These are phyloP conservation scores for Hippocampus comes DNA, from an alignment of 2,113 vertebrate species.

Conservation along the genomic window DNA sequence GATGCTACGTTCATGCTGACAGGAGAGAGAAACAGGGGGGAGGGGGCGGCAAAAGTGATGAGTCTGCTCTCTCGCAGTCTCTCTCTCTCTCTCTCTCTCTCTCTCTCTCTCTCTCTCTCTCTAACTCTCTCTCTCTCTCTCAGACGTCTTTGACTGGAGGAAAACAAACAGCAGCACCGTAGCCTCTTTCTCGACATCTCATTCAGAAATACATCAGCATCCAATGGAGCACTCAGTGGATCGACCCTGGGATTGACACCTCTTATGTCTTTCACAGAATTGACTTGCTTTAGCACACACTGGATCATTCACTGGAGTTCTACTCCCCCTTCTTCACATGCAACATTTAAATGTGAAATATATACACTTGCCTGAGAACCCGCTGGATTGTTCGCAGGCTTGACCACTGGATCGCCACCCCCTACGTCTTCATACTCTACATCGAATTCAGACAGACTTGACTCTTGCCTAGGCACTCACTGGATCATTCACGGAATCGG, in stretches of 20 bases:
- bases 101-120: not conserved
- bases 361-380: too few species aligned
- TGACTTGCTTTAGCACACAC: not conserved
- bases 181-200: not conserved
- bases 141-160: slow-evolving; percentile 28
- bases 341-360: not conserved
- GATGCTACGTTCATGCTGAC: slow-evolving; percentile 9
- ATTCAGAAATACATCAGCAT: not conserved
- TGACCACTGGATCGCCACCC: too few species aligned
- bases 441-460: too few species aligned
- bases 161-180: slow-evolving; percentile 47
- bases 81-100: slow-evolving; percentile 4
- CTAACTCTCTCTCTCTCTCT: slow-evolving; percentile 13
- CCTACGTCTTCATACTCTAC: too few species aligned
- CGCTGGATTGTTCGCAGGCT: too few species aligned
- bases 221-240: not conserved
- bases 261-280: not conserved
- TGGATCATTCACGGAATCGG: too few species aligned
- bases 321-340: not conserved
- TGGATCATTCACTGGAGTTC: not conserved
- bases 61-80: slow-evolving; percentile 12
- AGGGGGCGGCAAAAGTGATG: slow-evolving; percentile 60
- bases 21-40: slow-evolving; percentile 9
- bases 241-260: not conserved
- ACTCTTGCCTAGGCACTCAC: too few species aligned